phyloP scores from a whole-genome alignment of 2,888 invertebrate species.

The Drosophila pseudotakahashii region DNA sequence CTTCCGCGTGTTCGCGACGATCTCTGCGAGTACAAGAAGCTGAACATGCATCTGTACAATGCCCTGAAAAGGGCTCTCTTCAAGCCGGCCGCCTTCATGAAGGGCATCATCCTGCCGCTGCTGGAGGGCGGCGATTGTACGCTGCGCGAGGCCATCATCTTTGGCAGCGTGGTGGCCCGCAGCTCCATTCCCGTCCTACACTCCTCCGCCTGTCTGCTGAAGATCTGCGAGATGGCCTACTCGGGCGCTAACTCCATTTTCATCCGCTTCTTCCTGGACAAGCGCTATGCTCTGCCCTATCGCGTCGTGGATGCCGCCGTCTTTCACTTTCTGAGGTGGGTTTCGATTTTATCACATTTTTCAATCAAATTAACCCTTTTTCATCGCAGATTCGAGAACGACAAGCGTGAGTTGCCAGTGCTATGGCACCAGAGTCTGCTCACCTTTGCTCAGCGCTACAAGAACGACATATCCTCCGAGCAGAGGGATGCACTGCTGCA shows the following conservation, averaged over 20 bases:
- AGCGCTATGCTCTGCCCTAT: slow-evolving; percentile 98
- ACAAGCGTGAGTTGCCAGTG: slow-evolving; percentile 94
- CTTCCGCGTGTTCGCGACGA: slow-evolving; percentile 97
- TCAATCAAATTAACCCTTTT: neutral
- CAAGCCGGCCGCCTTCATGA: slow-evolving; percentile 99
- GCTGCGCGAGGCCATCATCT: slow-evolving; percentile 96
- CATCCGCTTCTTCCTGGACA: slow-evolving; percentile 96
- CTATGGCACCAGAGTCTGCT: slow-evolving; percentile 98
- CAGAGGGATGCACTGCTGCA: slow-evolving; percentile 94
- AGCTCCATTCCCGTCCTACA: slow-evolving; percentile 97
- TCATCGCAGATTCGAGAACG: slow-evolving; percentile 90
- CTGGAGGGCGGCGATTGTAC: slow-evolving; percentile 96
- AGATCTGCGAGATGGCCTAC: slow-evolving; percentile 99
- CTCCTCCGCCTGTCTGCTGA: slow-evolving; percentile 96
- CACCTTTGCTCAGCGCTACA: slow-evolving; percentile 97
- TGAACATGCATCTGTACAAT: slow-evolving; percentile 98
- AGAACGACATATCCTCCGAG: slow-evolving; percentile 96
- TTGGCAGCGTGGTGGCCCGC: slow-evolving; percentile 95
- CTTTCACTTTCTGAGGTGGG: slow-evolving; percentile 95
- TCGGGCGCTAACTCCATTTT: slow-evolving; percentile 98
- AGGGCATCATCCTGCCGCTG: slow-evolving; percentile 91
- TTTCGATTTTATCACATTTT: neutral
- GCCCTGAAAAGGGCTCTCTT: slow-evolving; percentile 96
- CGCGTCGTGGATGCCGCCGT: slow-evolving; percentile 97
- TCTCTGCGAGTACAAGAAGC: slow-evolving; percentile 95